These are phyloP conservation scores for Chironex yamaguchii DNA, from an alignment of 30 jellyfish, hydroid and myxozoan genomes.

Conservation along the genomic window DNA sequence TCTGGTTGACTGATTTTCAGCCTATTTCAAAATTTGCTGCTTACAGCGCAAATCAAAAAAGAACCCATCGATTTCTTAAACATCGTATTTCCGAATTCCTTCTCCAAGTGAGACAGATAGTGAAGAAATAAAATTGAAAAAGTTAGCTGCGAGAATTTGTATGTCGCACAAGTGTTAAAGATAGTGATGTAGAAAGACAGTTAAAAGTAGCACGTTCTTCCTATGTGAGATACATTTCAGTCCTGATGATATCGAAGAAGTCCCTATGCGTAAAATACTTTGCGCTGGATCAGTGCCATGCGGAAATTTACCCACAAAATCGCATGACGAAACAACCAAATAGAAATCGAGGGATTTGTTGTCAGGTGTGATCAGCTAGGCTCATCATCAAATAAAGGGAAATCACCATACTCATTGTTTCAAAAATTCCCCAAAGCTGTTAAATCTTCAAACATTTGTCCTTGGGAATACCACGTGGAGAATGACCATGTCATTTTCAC, in stretches of 20 bases:
- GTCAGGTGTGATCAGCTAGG: no score
- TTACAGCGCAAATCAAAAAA: no score
- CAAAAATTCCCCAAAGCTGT: conserved; percentile 28
- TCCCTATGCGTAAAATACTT: conserved; percentile 50
- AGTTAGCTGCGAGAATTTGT: conserved; percentile 28
- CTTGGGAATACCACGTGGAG: background rate
- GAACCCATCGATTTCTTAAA: conserved; percentile 23
- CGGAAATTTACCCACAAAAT: conserved; percentile 37
- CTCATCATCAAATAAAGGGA: conserved; percentile 18
- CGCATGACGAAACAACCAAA: conserved; percentile 35
- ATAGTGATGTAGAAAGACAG: conserved; percentile 34
- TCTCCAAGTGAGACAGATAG: background rate
- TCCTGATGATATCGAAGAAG: conserved; percentile 51
- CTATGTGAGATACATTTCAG: conserved; percentile 46
- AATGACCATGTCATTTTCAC: conserved; percentile 36
- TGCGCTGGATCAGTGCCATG: conserved; percentile 49
- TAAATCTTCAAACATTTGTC: conserved; percentile 9
- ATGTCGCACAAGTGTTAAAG: conserved; percentile 32
- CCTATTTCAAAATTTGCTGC: no score
- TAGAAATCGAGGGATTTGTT: no score
- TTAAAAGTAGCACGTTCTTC: conserved; percentile 19
- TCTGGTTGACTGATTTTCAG: no score
- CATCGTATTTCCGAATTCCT: conserved; percentile 9
- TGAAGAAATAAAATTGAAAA: no score
- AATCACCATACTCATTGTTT: conserved; percentile 18